These are phyloP conservation scores for Hypsibius dujardini DNA, from an alignment of 1,140 invertebrate species.

Conservation along the genomic window DNA sequence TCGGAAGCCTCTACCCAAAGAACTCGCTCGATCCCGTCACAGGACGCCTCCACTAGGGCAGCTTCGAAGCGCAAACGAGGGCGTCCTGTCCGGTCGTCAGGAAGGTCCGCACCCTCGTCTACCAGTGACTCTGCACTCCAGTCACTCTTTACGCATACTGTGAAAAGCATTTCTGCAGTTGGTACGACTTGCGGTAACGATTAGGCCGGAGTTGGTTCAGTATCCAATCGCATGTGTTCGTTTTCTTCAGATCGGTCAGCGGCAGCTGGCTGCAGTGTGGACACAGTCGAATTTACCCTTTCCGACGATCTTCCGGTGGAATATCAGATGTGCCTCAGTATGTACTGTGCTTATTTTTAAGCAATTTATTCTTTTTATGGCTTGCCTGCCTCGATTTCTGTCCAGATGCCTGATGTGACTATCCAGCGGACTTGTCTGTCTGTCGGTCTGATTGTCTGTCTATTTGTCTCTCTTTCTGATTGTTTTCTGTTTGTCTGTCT, in stretches of 20 bases:
- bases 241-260: slow-evolving; percentile 5
- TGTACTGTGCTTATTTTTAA: neutral
- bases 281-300: neutral
- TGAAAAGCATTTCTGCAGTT: neutral
- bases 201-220: neutral
- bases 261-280: neutral
- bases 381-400: too few species aligned
- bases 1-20: neutral
- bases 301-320: neutral
- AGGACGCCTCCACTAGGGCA: neutral
- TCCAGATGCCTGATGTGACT: too few species aligned
- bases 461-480: too few species aligned
- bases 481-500: too few species aligned
- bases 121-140: neutral
- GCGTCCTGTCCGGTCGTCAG: neutral
- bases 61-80: slow-evolving; percentile 6
- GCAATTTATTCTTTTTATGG: neutral
- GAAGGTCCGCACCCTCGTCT: neutral
- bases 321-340: slow-evolving; percentile 1
- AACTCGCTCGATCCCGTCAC: slow-evolving; percentile 7
- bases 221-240: neutral
- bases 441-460: too few species aligned
- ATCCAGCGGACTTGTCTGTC: too few species aligned
- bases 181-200: neutral
- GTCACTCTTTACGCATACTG: neutral